A percentile compares a stretch with the other conserved stretches of the same genome.
These are phyloP conservation scores for Parauchenoglanis punctatus DNA, from an alignment of 2,797 vertebrate species.

Conservation along the genomic window DNA sequence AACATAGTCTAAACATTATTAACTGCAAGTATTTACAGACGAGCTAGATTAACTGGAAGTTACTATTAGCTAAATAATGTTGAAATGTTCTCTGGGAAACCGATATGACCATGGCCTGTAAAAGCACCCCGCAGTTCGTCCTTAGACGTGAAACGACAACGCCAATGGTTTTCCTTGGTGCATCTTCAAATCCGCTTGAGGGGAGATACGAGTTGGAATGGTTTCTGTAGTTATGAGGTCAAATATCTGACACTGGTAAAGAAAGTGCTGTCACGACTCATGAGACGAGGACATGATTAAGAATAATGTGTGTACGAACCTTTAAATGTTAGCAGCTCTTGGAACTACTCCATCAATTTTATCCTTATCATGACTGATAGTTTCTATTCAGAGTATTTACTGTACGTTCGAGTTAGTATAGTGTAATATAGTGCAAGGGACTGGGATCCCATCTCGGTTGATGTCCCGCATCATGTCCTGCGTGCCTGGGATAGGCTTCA, in stretches of 20 bases:
- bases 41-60: neutral
- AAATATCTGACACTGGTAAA: neutral
- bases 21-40: neutral
- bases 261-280: neutral
- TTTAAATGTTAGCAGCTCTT: neutral
- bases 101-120: neutral
- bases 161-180: neutral
- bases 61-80: neutral
- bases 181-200: neutral
- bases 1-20: neutral
- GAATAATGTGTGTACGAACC: neutral
- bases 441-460: neutral
- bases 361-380: neutral
- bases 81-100: neutral
- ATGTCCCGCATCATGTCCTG: neutral
- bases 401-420: too few species aligned
- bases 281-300: neutral
- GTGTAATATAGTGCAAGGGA: neutral
- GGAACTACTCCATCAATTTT: neutral
- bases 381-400: neutral
- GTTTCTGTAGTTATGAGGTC: neutral
- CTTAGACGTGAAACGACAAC: neutral
- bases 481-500: neutral
- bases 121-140: neutral
- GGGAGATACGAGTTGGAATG: neutral